phyloP scores from a whole-genome alignment of 1,140 invertebrate genomes.

The Zophobas morio region DNA sequence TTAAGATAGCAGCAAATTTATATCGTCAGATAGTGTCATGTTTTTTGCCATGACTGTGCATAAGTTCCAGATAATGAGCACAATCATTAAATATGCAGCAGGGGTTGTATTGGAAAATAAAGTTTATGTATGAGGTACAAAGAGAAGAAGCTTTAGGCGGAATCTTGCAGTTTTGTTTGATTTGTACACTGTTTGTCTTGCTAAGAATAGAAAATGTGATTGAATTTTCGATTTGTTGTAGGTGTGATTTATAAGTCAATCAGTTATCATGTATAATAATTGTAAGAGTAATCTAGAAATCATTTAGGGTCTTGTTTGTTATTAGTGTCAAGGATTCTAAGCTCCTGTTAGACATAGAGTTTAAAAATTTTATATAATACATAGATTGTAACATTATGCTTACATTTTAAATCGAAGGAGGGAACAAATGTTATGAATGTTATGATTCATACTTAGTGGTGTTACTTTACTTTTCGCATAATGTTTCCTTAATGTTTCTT shows the following conservation, averaged over 20 bases:
- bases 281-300: too few relatives aligned
- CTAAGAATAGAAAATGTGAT: too few relatives aligned
- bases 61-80: slow-evolving; percentile 1
- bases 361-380: too few relatives aligned
- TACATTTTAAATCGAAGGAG: too few relatives aligned
- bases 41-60: slow-evolving; percentile 13
- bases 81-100: background rate
- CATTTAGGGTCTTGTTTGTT: background rate
- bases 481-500: background rate
- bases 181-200: background rate
- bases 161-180: background rate
- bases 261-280: too few relatives aligned
- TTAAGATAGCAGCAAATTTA: background rate
- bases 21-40: slow-evolving; percentile 1
- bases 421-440: too few relatives aligned
- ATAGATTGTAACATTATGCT: too few relatives aligned
- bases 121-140: background rate
- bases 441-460: too few relatives aligned
- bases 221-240: too few relatives aligned
- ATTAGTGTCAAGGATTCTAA: slow-evolving; percentile 11
- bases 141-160: slow-evolving; percentile 1
- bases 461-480: too few relatives aligned
- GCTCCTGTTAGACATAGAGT: background rate
- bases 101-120: slow-evolving; percentile 11
- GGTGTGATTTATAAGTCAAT: too few relatives aligned